Conservation (phyloP, 2,797 vertebrate genomes). For the Cossypha dichroa region DNA sequence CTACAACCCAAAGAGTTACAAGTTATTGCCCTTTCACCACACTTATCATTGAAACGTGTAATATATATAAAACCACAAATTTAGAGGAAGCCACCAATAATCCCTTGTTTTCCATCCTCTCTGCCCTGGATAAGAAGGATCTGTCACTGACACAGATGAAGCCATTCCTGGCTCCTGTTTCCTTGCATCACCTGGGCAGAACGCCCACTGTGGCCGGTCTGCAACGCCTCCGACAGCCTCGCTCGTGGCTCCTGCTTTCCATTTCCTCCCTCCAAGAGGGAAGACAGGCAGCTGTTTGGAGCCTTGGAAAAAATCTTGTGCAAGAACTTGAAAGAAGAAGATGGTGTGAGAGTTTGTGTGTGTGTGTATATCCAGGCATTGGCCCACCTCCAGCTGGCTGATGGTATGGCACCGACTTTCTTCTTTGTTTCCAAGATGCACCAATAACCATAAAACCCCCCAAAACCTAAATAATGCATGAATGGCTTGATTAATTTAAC, state of each 20-base stretch:
- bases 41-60: neutral
- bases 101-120: neutral
- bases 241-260: neutral
- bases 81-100: neutral
- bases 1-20: neutral
- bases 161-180: neutral
- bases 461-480: neutral
- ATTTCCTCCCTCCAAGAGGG: neutral
- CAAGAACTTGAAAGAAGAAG: neutral
- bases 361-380: neutral
- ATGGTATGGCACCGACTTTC: rapidly evolving
- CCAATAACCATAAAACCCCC: neutral
- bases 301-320: neutral
- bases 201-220: rapidly evolving
- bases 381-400: neutral
- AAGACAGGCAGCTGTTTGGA: neutral
- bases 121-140: neutral
- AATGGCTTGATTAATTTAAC: neutral
- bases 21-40: neutral
- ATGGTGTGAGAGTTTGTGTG: too few species aligned
- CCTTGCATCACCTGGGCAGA: neutral
- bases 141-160: neutral
- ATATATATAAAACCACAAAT: neutral
- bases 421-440: neutral
- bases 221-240: rapidly evolving